Base-by-base conservation (phyloP, 2,113 vertebrate species). In the Corynorhinus townsendii region DNA sequence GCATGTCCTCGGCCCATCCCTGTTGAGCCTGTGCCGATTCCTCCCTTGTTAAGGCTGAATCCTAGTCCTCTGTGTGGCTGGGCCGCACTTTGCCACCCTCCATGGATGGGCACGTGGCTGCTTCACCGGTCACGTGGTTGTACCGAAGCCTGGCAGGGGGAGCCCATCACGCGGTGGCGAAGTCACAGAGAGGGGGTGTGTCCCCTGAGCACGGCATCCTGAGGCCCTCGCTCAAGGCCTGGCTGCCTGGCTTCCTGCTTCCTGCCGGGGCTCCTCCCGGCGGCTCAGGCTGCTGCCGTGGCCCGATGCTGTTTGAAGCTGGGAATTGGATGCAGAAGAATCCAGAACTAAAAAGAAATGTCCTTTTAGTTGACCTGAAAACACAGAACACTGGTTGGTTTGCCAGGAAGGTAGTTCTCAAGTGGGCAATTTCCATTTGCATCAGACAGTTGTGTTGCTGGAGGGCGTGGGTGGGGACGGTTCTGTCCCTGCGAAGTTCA, bases 11-110 rank as follows among this genome's bases (percentile, higher is more conserved):
- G 10, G 30, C 2, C 8, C 47, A 0, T 16, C 69, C 2, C 0
- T 1, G 11, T 1, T 1, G 0, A 28, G 22, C 19, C 2, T 1
- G 3, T 11, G 17, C 30, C 1, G 11, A 4, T 3, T 5, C 81
- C 52, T 17, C 79, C 40, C 40, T 14, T 35, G 16, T 15, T 1
- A 4, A 40, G 81, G 52, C 52, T 3, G 45, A 26, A 0, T 16
- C 20, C 0, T 3, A 17, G 0, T 7, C 43, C 35, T 2, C 4
- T 0, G 0, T 7, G 7, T 7, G 35, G 1, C 3, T 3, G 10
- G 28, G 8, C 12, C 4, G 0, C 7, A 0, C 12, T 38, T 15
- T 35, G 30, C 14, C 7, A 0, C 10, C 5, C 38, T 8, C n/a
- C 0, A 0, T 2, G 33, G 35, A 5, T 9, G 19, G 80, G 19